These are phyloP conservation scores for Phortica variegata DNA, from an alignment of 1,140 invertebrate species.

Conservation along the genomic window DNA sequence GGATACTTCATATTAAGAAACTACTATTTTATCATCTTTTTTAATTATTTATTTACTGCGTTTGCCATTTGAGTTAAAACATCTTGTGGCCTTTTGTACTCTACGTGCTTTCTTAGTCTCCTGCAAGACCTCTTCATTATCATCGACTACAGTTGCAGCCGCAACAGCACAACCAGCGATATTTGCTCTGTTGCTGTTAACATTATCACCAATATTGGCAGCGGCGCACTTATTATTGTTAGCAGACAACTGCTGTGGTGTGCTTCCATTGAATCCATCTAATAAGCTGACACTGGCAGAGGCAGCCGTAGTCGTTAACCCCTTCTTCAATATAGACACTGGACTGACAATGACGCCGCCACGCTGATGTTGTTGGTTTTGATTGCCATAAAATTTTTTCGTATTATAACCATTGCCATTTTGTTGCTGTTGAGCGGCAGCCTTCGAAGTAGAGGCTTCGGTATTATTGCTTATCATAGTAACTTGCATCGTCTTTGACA, in stretches of 20 bases:
- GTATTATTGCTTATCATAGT: slow-evolving; percentile 1
- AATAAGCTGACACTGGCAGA: neutral
- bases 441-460: slow-evolving; percentile 23
- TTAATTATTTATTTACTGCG: slow-evolving; percentile 52
- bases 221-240: neutral
- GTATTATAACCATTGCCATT: slow-evolving; percentile 31
- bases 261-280: slow-evolving; percentile 7
- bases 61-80: slow-evolving; percentile 52
- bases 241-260: neutral
- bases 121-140: slow-evolving; percentile 18
- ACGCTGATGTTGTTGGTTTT: slow-evolving; percentile 19
- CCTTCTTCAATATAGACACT: slow-evolving; percentile 25
- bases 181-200: neutral
- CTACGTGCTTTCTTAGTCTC: slow-evolving; percentile 57
- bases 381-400: slow-evolving; percentile 45
- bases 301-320: neutral
- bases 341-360: slow-evolving; percentile 49
- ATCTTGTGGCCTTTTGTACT: slow-evolving; percentile 57
- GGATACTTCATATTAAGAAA: slow-evolving; percentile 21
- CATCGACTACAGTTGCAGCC: slow-evolving; percentile 5
- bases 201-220: neutral
- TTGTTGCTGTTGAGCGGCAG: neutral
- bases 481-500: no score
- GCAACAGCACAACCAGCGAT: neutral
- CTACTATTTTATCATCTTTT: no score